Evolutionary conservation across 1,140 invertebrate species (phyloP), one percentile per base, ranked within the genome.

Genomic region (Bombus waltoni): DNA sequence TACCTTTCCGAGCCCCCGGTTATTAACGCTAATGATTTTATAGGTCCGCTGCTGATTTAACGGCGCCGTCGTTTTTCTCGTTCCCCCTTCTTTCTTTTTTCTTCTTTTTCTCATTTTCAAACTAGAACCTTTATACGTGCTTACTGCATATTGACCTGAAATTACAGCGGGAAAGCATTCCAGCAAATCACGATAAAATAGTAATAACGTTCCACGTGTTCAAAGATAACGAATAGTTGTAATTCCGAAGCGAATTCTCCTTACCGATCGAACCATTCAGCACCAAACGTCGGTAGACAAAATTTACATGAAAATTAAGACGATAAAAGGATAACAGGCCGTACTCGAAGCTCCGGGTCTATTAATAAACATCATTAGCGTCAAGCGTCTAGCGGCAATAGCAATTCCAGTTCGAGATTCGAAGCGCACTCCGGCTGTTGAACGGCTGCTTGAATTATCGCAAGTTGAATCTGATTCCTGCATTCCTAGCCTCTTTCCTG

Each of bases 1-100:
- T 83, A 85, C 85, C 42, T 78, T 89, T 70, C 74, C 73, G 74
- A 87, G 81, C 85, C 87, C 85, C 89, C 86, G 85, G 88, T 91
- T 91, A 92, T 81, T 80, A 87, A 72, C 82, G 76, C 81, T 93
- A 93, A 92, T 88, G 87, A 92, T 82, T 89, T 92, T 87, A 85
- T 80, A 81, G 75, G 62, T 71, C 66, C 87, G 79, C 53, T 62
- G 70, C 87, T 88, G 83, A 89, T 89, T 87, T 86, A 89, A 42
- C 77, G 44, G 70, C 73, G 59, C 59, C 66, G 35, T 32, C 28
- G 9, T 28, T 9, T 32, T 15, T 77, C 78, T 25, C 47, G 15
- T 66, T 32, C 65, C 38, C 40, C 65, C 38, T 25, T 44, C 28
- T 22, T 9, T 38, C 8, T 25, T 22, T n/a, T 32, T 5, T 3